Evolutionary conservation across 1,140 invertebrate genomes (phyloP), one percentile per base, ranked within the genome.

Genomic region (Laupala kohalensis): DNA sequence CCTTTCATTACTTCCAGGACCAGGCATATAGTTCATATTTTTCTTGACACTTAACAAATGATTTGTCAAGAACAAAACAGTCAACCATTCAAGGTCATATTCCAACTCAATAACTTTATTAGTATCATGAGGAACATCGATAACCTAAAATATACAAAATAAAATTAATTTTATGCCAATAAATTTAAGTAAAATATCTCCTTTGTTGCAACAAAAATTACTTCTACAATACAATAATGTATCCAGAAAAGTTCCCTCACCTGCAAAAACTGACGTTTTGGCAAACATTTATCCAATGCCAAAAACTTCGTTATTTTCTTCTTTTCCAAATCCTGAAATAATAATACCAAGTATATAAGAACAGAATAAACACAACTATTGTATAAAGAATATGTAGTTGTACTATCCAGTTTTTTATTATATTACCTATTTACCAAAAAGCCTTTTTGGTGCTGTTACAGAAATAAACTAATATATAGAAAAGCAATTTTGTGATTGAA

Each of bases 271-370:
- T 90, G 87, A 76, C 94, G 84, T 75, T 86, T 87, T 0, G 95
- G 95, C 30, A 99, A 81, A 82, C 96, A 97, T 84, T 99, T 99
- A 79, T 99, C 96, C 9, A 99, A 80, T 1, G 96, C 95, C 72
- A 99, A 81, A 83, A 99, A 99, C 81, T 92, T 94, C 0, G 96
- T 98, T 26, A 73, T 66, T 72, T 77, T 77, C 29, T 83, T 75
- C 75, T 76, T 75, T 9, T 77, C 71, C 9, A 76, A 75, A 37
- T 68, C n/a, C 67, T 68, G 29, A n/a, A 25, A 23, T 5, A 37
- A 68, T n/a, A 68, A 9, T 25, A 12, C 9, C 25, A 71, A 62
- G 5, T 68, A 5, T 68, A 29, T 23, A 66, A 66, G 6, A 66
- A 66, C 25, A 66, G 27, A 5, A 68, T 68, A 13, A 68, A 1